Base-by-base conservation (phyloP, 1,140 invertebrate genomes). In the Lordiphosa stackelbergi region DNA sequence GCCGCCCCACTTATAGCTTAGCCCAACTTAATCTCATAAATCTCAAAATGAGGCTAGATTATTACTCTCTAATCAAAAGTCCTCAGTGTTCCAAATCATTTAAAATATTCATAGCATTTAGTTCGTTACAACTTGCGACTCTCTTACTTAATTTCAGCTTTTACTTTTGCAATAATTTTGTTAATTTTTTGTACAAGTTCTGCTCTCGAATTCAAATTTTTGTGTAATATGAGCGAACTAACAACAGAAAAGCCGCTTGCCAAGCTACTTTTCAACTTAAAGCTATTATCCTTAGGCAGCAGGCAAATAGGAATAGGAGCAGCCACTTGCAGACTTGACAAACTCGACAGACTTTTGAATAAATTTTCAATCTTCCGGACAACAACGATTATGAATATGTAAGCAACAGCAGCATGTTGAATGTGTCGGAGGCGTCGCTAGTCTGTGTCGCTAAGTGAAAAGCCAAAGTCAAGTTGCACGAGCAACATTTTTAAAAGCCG, bases 211-310 rank as follows among this genome's bases (percentile, higher is more conserved):
- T 65, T 38, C 55, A 55, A 41, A 42, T 61, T 65, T 65, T 40
- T 24, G 41, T 41, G 45, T 57, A 56, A 58, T 42, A 36, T 45
- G 49, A 60, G 47, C 28, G 16, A 78, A 70, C 74, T 81, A 62
- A 69, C 75, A 63, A 53, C 13, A 42, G 35, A 37, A 78, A 78
- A 78, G 75, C 74, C 31, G 70, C 74, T 78, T 78, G 54, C 62
- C 62, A 35, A 73, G 75, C 75, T 81, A 81, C 74, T 78, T 78
- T 81, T 70, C 66, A 79, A 81, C 61, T 74, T 78, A 66, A 78
- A 79, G 61, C 66, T 78, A 74, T 78, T 78, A 78, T 78, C 66
- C 60, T 41, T 41, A 53, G 64, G 54, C 52, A 24, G 53, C 46
- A 37, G 28, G 42, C 28, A 45, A 28, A 48, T 48, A 64, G 24